A percentile compares a stretch with the other conserved stretches of the same genome.
These are phyloP conservation scores for Drepana arcuata DNA, from an alignment of 1,140 invertebrate species.

Conservation along the genomic window DNA sequence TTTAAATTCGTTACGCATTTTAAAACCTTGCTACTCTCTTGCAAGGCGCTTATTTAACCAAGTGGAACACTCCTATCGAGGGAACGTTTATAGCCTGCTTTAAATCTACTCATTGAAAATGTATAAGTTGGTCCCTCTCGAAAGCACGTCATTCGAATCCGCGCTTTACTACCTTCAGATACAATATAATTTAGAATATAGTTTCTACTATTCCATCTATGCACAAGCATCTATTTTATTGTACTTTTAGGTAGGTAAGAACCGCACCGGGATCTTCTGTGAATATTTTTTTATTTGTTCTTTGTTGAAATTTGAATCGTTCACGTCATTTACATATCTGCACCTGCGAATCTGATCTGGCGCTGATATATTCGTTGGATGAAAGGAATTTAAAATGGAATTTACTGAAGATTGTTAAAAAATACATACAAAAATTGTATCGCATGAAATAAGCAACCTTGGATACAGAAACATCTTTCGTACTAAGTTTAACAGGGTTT, in stretches of 20 bases:
- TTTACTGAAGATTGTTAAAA: too few relatives aligned
- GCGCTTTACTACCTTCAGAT: constrained; percentile 1
- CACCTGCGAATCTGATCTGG: too few relatives aligned
- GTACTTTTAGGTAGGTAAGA: constrained; percentile 2
- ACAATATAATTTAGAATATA: constrained; percentile 7
- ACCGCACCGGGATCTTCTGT: constrained; percentile 23
- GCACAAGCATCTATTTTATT: constrained; percentile 4
- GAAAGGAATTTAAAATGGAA: too few relatives aligned
- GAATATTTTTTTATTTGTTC: constrained; percentile 14
- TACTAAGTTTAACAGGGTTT: too few relatives aligned
- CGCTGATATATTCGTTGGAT: too few relatives aligned
- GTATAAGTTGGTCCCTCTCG: constrained; percentile 15
- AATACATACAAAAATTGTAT: too few relatives aligned
- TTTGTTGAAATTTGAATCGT: constrained; percentile 10
- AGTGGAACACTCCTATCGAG: constrained; percentile 9
- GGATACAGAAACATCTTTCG: too few relatives aligned
- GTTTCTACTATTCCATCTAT: not conserved
- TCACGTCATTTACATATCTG: constrained; percentile 6
- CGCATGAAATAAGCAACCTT: too few relatives aligned
- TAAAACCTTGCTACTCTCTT: too few relatives aligned
- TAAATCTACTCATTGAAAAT: constrained; percentile 24
- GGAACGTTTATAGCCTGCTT: constrained; percentile 21
- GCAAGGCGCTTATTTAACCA: too few relatives aligned
- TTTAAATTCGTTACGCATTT: too few relatives aligned
- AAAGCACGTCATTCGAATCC: not conserved